Conservation (phyloP, 1,140 invertebrate species). For the Pteromalus puparum region DNA sequence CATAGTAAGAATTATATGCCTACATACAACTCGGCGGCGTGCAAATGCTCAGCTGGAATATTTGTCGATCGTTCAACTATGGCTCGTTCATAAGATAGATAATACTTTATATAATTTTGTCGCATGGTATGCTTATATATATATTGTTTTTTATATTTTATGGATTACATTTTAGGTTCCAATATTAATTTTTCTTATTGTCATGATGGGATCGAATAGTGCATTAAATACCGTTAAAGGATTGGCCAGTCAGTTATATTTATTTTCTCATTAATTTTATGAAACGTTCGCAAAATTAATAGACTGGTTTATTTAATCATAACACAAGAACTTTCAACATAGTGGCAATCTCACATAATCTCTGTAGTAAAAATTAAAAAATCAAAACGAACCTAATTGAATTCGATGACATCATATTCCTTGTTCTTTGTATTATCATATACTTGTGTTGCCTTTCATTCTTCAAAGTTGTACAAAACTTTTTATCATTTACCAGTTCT, state of each 20-base stretch:
- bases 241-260: neutral
- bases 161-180: too few species aligned
- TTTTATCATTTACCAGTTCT: neutral
- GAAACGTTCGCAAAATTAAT: too few species aligned
- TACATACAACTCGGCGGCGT: slow-evolving; percentile 11
- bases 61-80: neutral
- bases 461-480: neutral
- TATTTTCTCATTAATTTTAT: too few species aligned
- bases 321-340: too few species aligned
- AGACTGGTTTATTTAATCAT: too few species aligned
- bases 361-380: neutral
- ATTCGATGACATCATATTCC: neutral
- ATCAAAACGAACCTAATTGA: neutral
- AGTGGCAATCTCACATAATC: neutral
- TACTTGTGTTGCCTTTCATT: neutral
- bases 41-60: neutral
- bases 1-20: slow-evolving; percentile 68
- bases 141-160: neutral
- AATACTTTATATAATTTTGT: neutral
- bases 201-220: slow-evolving; percentile 8
- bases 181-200: neutral
- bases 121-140: neutral
- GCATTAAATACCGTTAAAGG: neutral
- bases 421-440: neutral
- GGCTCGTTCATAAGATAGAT: neutral